Evolutionary conservation across 2,113 vertebrate genomes (phyloP).

Genomic region (Calonectris borealis): DNA sequence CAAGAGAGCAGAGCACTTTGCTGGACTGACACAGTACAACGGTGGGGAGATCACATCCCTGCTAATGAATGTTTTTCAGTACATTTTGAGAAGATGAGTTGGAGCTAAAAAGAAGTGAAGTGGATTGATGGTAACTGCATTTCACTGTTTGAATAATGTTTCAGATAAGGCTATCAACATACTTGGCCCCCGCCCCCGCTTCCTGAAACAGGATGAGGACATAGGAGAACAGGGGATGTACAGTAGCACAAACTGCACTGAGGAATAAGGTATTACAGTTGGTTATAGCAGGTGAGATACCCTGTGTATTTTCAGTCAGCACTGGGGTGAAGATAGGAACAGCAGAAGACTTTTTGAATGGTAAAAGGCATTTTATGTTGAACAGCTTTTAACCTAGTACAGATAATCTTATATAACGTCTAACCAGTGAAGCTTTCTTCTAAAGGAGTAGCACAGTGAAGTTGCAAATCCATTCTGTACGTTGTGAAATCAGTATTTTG

Average conservation of each 20-base stretch:
- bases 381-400: background rate
- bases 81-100: background rate
- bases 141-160: background rate
- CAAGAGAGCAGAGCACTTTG: background rate
- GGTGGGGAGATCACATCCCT: background rate
- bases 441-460: background rate
- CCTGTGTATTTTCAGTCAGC: background rate
- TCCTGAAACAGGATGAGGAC: background rate
- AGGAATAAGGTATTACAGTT: background rate
- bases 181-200: fast-evolving
- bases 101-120: background rate
- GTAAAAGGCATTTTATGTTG: background rate
- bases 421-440: background rate
- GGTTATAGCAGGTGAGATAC: background rate
- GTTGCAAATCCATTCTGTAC: background rate
- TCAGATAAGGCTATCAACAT: background rate
- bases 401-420: background rate
- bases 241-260: background rate
- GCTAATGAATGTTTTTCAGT: background rate
- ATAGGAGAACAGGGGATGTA: background rate
- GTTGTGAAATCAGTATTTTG: background rate
- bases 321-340: background rate
- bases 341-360: background rate
- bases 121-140: background rate
- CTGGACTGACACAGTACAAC: background rate